Evolutionary conservation across 2,113 vertebrate genomes (phyloP).

Genomic region (Chinchilla lanigera): DNA sequence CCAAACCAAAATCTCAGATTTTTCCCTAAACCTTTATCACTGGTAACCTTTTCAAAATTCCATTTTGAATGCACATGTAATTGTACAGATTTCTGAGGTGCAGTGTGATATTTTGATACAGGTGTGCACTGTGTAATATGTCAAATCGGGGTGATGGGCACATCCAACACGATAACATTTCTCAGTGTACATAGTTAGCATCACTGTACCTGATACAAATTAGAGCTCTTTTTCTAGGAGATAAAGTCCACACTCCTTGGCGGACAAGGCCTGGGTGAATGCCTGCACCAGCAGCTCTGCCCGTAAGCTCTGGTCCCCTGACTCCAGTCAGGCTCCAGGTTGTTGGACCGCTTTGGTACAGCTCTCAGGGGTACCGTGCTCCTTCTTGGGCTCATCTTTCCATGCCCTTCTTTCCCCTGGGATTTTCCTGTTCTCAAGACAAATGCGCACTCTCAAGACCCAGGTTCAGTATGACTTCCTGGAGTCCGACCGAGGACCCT

Average conservation of each 20-base stretch:
- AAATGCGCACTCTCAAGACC: not conserved
- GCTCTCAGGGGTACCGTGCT: not conserved
- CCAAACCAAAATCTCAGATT: constrained; percentile 14
- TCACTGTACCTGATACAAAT: not conserved
- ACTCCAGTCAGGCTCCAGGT: accelerated
- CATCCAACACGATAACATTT: not conserved
- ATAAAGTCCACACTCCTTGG: not conserved
- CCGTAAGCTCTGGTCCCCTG: not conserved
- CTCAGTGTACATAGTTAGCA: not conserved
- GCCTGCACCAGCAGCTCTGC: not conserved
- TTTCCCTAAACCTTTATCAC: not conserved
- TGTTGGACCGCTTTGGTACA: too few relatives aligned
- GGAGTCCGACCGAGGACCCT: not conserved
- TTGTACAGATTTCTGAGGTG: not conserved
- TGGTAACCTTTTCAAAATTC: not conserved
- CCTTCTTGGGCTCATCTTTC: not conserved
- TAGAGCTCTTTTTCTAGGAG: not conserved
- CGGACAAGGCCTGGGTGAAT: too few relatives aligned
- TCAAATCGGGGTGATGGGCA: not conserved
- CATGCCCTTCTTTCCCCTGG: not conserved
- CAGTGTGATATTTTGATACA: too few relatives aligned
- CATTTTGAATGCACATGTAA: not conserved
- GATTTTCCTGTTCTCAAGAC: not conserved
- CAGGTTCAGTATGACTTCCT: not conserved
- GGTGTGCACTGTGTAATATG: not conserved